A percentile compares a stretch with the other conserved stretches of the same genome.
These are phyloP conservation scores for Leptatherina wallacei DNA, from an alignment of 2,797 vertebrate species.

Conservation along the genomic window DNA sequence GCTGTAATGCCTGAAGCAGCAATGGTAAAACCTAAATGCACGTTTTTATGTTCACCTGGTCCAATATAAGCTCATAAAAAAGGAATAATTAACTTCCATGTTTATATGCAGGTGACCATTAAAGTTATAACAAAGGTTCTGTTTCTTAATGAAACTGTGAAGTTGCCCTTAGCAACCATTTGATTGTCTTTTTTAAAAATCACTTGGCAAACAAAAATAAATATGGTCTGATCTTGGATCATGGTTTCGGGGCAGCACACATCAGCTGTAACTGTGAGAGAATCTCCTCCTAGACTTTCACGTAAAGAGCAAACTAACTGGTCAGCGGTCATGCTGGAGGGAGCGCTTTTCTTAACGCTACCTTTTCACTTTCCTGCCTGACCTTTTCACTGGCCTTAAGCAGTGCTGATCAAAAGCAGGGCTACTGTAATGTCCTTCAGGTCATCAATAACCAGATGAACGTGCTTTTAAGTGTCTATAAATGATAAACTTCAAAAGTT, in stretches of 20 bases:
- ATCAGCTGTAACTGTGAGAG: conserved; percentile 30
- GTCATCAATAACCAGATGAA: conserved; percentile 68
- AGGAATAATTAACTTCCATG: conserved; percentile 13
- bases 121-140: conserved; percentile 9
- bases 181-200: conserved; percentile 34
- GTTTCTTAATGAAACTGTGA: conserved; percentile 60
- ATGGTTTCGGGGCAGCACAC: conserved; percentile 62
- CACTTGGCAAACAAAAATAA: conserved; percentile 4
- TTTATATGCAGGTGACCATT: conserved; percentile 36
- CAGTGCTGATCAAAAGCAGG: conserved; percentile 78
- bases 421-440: conserved; percentile 64
- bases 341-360: conserved; percentile 64
- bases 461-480: conserved; percentile 70
- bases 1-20: conserved; percentile 1
- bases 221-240: conserved; percentile 69
- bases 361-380: conserved; percentile 62
- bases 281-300: conserved; percentile 43
- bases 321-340: conserved; percentile 58
- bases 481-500: conserved; percentile 70
- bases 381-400: conserved; percentile 67
- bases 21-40: not conserved
- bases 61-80: conserved; percentile 3
- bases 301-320: conserved; percentile 61
- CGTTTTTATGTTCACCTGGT: conserved; percentile 8
- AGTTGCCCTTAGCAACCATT: conserved; percentile 65